Evolutionary conservation across 2,113 vertebrate species (phyloP).

Genomic region (Nycticebus coucang): DNA sequence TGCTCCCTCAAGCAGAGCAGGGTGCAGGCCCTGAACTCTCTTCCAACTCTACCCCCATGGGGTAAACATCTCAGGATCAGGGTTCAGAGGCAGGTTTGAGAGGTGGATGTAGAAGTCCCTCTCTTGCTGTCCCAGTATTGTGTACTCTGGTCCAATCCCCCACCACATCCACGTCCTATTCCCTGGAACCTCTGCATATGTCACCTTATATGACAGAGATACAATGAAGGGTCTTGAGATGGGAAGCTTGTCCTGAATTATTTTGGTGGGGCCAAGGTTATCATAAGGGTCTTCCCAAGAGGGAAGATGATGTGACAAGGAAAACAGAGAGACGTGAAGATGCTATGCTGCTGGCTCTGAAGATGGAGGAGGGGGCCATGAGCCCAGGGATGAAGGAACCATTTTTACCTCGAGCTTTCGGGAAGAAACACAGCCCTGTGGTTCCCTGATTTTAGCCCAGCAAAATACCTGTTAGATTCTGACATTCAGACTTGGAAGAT

Average conservation of each 20-base stretch:
- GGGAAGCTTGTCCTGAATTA: background rate
- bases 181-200: background rate
- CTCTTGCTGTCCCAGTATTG: background rate
- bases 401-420: background rate
- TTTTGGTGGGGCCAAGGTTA: background rate
- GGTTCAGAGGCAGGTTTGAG: background rate
- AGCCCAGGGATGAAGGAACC: background rate
- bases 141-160: too few relatives aligned
- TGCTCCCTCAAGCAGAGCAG: background rate
- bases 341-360: background rate
- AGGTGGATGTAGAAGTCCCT: background rate
- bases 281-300: background rate
- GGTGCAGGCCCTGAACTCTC: background rate
- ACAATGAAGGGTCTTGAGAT: background rate
- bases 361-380: background rate
- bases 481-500: background rate
- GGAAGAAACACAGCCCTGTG: background rate
- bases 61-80: background rate
- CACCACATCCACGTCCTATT: background rate
- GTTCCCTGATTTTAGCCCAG: background rate
- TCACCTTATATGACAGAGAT: background rate
- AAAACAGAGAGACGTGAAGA: background rate
- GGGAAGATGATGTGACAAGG: background rate
- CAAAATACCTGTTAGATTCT: background rate
- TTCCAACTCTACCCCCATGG: background rate